phyloP scores from a whole-genome alignment of 2,797 vertebrate genomes.

The Delichon dasypus region DNA sequence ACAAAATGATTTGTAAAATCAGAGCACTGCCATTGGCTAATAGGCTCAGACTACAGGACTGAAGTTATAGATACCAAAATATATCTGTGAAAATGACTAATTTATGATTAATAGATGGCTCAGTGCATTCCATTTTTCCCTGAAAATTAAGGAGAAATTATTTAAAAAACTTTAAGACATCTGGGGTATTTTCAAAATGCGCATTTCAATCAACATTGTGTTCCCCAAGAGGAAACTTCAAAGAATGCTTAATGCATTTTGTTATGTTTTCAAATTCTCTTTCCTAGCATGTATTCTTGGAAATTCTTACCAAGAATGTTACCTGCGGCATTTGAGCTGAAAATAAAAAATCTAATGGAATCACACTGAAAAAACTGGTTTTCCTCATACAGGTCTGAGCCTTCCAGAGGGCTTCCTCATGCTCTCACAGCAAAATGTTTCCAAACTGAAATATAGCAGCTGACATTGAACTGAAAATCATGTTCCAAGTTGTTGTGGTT shows the following conservation, averaged over 20 bases:
- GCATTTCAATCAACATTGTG: neutral
- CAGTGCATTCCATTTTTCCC: neutral
- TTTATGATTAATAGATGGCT: neutral
- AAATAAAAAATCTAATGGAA: neutral
- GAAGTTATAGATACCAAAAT: neutral
- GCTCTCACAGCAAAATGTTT: neutral
- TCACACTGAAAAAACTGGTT: neutral
- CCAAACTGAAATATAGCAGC: neutral
- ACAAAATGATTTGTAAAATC: constrained; percentile 31
- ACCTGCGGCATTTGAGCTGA: neutral
- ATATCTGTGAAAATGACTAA: neutral
- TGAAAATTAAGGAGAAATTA: neutral
- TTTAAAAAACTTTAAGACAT: neutral
- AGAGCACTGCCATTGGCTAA: neutral
- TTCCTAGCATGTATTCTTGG: neutral
- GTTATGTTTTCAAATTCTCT: neutral
- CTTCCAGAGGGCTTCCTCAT: neutral
- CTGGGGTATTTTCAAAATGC: neutral
- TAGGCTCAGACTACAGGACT: neutral
- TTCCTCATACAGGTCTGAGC: neutral
- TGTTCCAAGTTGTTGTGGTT: neutral
- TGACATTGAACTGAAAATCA: neutral
- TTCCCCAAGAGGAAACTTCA: neutral
- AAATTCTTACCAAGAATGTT: neutral
- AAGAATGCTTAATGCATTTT: neutral